A percentile compares a stretch with the other conserved stretches of the same genome.
Evolutionary conservation across 2,797 vertebrate species (phyloP).

Genomic region (Acanthopagrus latus): DNA sequence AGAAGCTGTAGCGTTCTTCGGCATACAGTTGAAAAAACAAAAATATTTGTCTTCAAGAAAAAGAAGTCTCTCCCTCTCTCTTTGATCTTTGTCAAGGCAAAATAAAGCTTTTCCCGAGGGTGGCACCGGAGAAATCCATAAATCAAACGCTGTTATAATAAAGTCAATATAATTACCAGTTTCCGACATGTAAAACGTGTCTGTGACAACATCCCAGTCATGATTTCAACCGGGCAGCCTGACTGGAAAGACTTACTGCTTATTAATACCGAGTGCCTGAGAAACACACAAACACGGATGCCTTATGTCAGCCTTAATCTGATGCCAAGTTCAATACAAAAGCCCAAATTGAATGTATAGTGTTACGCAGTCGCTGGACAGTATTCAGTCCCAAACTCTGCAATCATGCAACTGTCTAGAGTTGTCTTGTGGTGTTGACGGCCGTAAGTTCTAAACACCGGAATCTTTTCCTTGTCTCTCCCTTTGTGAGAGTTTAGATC

Average conservation of each 20-base stretch:
- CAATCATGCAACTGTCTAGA: no score
- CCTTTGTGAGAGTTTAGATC: background rate
- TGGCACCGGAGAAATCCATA: background rate
- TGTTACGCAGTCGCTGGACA: no score
- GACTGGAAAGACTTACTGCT: background rate
- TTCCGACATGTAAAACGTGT: background rate
- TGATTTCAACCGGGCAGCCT: no score
- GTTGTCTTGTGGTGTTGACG: no score
- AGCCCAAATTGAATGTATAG: no score
- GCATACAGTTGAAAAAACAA: conserved; percentile 4
- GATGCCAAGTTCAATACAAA: no score
- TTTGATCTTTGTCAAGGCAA: conserved; percentile 5
- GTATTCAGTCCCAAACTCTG: no score
- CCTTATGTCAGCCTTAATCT: background rate
- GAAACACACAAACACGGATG: background rate
- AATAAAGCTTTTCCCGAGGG: background rate
- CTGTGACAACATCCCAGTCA: background rate
- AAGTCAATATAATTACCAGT: background rate
- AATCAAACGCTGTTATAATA: background rate
- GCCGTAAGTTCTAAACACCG: background rate
- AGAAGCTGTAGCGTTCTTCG: background rate
- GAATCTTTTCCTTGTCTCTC: background rate
- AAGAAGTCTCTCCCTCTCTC: background rate
- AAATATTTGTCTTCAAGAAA: conserved; percentile 5
- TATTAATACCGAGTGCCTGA: background rate